These are phyloP conservation scores for Spilarctia lutea DNA, from an alignment of 2,888 invertebrate genomes.

Conservation along the genomic window DNA sequence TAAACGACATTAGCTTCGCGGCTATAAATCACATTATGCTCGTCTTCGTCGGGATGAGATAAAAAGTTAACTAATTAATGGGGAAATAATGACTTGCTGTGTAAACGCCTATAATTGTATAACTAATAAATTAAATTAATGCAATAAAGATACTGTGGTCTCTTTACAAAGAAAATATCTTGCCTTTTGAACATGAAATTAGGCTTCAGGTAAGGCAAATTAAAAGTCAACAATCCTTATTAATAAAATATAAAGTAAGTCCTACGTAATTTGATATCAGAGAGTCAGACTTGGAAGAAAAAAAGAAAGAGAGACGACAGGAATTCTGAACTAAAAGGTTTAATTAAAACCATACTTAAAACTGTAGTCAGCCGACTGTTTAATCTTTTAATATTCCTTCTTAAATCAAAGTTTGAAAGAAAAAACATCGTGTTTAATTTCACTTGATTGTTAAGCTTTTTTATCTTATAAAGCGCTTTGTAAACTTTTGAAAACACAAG, in stretches of 20 bases:
- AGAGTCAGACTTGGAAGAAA: too few relatives aligned
- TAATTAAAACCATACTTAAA: too few relatives aligned
- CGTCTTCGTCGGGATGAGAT: conserved; percentile 7
- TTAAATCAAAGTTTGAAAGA: neutral
- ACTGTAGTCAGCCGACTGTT: too few relatives aligned
- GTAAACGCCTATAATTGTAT: neutral
- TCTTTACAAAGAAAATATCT: too few relatives aligned
- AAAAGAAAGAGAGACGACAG: too few relatives aligned
- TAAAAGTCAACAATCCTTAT: neutral
- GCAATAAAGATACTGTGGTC: too few relatives aligned
- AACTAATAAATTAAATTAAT: neutral
- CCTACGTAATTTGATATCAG: too few relatives aligned
- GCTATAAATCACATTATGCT: conserved; percentile 21
- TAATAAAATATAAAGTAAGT: too few relatives aligned
- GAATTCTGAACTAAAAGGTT: too few relatives aligned
- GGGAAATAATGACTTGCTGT: neutral
- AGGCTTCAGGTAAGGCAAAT: neutral
- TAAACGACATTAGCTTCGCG: conserved; percentile 11
- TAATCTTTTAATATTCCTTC: neutral
- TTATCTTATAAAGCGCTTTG: neutral
- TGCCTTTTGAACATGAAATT: neutral
- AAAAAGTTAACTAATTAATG: conserved; percentile 16
- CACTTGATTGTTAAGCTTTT: neutral
- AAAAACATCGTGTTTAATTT: neutral
- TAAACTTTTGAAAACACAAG: neutral